Base-by-base conservation (phyloP, 2,888 invertebrate genomes). In the Sphaeridia pumilis region DNA sequence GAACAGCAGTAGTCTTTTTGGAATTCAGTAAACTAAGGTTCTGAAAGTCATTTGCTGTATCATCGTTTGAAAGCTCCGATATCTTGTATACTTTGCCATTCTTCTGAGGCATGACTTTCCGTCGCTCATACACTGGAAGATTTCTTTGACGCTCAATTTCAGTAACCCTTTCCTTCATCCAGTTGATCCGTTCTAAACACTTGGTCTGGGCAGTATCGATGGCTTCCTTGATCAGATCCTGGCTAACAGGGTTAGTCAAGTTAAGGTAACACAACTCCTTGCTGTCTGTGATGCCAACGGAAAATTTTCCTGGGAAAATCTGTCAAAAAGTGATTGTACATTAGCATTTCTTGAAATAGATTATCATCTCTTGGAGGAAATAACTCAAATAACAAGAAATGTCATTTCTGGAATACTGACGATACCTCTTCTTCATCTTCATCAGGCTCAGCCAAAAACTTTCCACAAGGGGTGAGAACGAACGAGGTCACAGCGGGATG, bases 231-330 rank as follows among this genome's bases (percentile, higher is more conserved):
- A 63, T 49, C 7, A 58, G 24, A 12, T 52, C 42, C n/a, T 55
- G 46, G 4, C 56, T 55, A 25, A 63, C 55, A 20, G 58, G 58
- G 38, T 57, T 60, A 2, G 58, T 61, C 38, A 61, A 17, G 38
- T 60, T 59, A 17, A 61, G 56, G 41, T 58, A 60, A 41, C 63
- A 63, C 1, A 61, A 28, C 44, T 63, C 63, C 34, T 60, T 61
- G 43, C 61, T 59, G 42, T 63, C 63, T 22, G 58, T 63, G 2
- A 63, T 49, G 27, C 63, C 63, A 46, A 61, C 53, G 1, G 57
- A 52, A 2, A 63, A 35, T 44, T 63, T 63, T 24, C 63, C 63
- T 2, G 57, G 58, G 17, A 61, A 61, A 46, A 63, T 57, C 63
- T 63, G 38, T 14, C n/a, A n/a, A n/a, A n/a, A n/a, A n/a, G n/a